phyloP scores from a whole-genome alignment of 2,888 invertebrate genomes.

The Acleris emargana region DNA sequence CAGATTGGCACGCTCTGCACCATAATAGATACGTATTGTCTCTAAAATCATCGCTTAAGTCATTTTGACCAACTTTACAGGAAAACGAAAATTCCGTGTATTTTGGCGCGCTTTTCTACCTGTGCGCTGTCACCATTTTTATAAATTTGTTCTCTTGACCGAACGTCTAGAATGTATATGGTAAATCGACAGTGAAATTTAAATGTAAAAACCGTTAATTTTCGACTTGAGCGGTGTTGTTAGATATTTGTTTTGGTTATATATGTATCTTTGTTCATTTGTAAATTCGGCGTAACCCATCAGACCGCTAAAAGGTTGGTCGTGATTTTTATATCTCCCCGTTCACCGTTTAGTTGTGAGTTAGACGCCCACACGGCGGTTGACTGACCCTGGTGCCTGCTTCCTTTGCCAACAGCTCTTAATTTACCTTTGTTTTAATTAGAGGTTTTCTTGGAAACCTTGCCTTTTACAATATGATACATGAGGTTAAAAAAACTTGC shows the following conservation, averaged over 20 bases:
- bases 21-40: too few species aligned
- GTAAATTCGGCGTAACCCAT: background rate
- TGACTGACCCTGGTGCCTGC: slow-evolving; percentile 49
- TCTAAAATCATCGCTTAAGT: too few species aligned
- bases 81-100: too few species aligned
- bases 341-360: slow-evolving; percentile 38
- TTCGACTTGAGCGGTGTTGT: too few species aligned
- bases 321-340: slow-evolving; percentile 2
- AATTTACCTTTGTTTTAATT: slow-evolving; percentile 20
- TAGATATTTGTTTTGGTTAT: background rate
- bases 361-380: slow-evolving; percentile 47
- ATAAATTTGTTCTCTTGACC: too few species aligned
- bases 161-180: too few species aligned
- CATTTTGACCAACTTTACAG: too few species aligned
- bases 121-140: too few species aligned
- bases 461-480: slow-evolving; percentile 8
- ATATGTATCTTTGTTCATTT: background rate
- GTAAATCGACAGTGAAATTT: too few species aligned
- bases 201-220: too few species aligned
- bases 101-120: too few species aligned
- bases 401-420: slow-evolving; percentile 14
- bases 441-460: slow-evolving; percentile 5
- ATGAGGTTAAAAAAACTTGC: background rate
- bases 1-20: too few species aligned
- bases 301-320: background rate